Percentiles rank a stretch among this genome's conserved stretches.
phyloP scores from a whole-genome alignment of 2,113 vertebrate species.

The Ancistrus triradiatus region DNA sequence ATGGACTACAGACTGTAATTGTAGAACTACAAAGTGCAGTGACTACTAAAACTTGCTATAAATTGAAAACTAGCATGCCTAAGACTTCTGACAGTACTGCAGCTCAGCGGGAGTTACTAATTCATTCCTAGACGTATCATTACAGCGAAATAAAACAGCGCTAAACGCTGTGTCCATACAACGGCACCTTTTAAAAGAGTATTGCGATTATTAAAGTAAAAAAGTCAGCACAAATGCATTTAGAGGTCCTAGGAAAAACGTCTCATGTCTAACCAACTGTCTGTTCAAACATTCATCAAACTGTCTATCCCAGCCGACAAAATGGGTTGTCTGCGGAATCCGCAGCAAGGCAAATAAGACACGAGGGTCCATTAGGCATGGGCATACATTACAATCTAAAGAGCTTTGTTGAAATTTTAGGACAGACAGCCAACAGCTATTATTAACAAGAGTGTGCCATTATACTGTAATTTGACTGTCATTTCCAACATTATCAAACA shows the following conservation, averaged over 20 bases:
- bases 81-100: too few species aligned
- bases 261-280: not conserved
- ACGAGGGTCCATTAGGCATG: constrained; percentile 16
- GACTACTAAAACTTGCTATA: too few species aligned
- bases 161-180: not conserved
- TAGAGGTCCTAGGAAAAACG: not conserved
- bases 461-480: constrained; percentile 37
- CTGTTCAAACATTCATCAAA: not conserved
- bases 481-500: constrained; percentile 18
- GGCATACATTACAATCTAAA: constrained; percentile 13
- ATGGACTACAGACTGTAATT: too few species aligned
- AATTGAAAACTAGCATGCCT: too few species aligned
- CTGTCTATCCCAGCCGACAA: not conserved
- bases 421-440: constrained; percentile 30
- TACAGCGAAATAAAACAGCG: too few species aligned
- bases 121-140: too few species aligned
- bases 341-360: constrained; percentile 17
- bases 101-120: too few species aligned
- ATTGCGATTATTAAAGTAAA: not conserved
- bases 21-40: too few species aligned
- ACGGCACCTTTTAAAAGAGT: not conserved
- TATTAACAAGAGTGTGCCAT: constrained; percentile 31
- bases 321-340: not conserved
- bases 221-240: not conserved
- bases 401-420: constrained; percentile 10